phyloP scores from a whole-genome alignment of 2,797 vertebrate species.

The Morus bassanus region DNA sequence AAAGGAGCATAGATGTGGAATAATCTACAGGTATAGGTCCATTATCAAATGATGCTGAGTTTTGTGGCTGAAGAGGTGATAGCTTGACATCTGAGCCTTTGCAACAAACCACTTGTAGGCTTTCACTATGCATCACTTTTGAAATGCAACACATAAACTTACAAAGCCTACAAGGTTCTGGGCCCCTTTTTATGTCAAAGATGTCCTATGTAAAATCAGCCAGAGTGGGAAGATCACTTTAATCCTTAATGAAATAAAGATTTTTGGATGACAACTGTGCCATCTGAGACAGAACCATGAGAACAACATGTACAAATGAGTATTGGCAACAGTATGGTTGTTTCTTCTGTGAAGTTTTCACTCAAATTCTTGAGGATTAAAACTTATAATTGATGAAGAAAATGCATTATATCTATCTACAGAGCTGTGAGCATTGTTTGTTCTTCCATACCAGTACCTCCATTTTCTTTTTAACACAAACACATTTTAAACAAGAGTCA shows the following conservation, averaged over 20 bases:
- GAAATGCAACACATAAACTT: background rate
- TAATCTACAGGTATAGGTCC: fast-evolving
- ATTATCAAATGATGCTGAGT: background rate
- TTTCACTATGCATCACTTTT: background rate
- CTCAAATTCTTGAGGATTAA: background rate
- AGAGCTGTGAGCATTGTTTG: background rate
- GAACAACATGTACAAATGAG: background rate
- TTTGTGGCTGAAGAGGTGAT: background rate
- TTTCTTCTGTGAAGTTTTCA: background rate
- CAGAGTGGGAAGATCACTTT: background rate
- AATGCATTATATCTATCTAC: background rate
- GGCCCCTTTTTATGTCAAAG: background rate
- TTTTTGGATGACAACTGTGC: background rate
- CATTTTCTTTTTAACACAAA: background rate
- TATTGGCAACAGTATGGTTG: background rate
- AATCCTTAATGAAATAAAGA: background rate
- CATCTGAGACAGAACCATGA: background rate
- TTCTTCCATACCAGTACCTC: background rate
- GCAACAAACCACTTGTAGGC: background rate
- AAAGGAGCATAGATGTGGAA: background rate
- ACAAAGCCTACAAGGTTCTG: background rate
- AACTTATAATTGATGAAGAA: background rate
- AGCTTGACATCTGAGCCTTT: background rate
- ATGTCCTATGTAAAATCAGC: background rate
- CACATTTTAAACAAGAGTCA: background rate